These are phyloP conservation scores for Sebastiscus tertius DNA, from an alignment of 2,797 vertebrate genomes.

Conservation along the genomic window DNA sequence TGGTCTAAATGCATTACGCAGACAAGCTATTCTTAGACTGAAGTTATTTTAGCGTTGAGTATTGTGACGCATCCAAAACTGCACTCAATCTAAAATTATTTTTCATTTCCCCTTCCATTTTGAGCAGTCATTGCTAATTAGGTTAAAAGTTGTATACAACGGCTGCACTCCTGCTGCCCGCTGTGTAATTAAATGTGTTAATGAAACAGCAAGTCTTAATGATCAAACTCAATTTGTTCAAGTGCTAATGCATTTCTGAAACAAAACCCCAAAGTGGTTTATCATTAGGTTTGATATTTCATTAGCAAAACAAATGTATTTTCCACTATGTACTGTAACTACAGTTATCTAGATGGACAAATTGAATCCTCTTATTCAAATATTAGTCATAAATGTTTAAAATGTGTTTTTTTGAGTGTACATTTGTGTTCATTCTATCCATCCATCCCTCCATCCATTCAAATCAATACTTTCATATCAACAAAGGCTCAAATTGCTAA, in stretches of 20 bases:
- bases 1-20: slow-evolving; percentile 10
- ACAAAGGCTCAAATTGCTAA: no score
- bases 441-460: no score
- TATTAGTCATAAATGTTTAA: no score
- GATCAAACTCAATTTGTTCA: slow-evolving; percentile 6
- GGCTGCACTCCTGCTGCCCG: background rate
- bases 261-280: slow-evolving; percentile 1
- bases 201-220: slow-evolving; percentile 2
- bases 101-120: background rate
- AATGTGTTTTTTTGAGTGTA: no score
- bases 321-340: background rate
- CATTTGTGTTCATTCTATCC: no score
- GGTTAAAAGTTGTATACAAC: background rate
- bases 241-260: background rate
- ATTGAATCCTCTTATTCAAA: no score
- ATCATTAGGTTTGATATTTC: slow-evolving; percentile 9
- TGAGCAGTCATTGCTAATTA: slow-evolving; percentile 15
- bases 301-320: background rate
- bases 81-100: background rate
- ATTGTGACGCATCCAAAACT: background rate
- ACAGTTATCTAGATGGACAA: no score
- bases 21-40: slow-evolving; percentile 24
- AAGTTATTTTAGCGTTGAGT: slow-evolving; percentile 13
- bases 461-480: no score
- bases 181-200: background rate